Percentiles rank a stretch among this genome's conserved stretches.
Evolutionary conservation across 2,888 invertebrate genomes (phyloP).

Genomic region (Gandaritis pyraliata): DNA sequence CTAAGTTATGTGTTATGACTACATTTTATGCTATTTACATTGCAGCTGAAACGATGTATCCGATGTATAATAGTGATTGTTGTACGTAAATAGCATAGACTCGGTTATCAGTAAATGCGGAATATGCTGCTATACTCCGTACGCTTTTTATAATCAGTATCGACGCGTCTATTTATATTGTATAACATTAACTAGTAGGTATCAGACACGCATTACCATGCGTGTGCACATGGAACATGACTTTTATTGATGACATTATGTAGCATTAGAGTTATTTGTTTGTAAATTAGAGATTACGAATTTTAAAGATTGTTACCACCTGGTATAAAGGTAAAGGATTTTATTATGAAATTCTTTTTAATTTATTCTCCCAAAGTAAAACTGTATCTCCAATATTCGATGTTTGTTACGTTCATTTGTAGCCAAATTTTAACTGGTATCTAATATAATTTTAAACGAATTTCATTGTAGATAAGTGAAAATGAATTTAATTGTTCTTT

Average conservation of each 20-base stretch:
- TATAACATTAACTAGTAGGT: constrained; percentile 65
- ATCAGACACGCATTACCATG: constrained; percentile 40
- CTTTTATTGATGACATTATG: constrained; percentile 77
- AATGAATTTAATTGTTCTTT: constrained; percentile 68
- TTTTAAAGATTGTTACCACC: constrained; percentile 82
- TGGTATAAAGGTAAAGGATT: constrained; percentile 65
- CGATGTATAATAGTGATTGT: constrained; percentile 7
- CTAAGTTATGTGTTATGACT: constrained; percentile 55
- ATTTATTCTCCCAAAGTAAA: constrained; percentile 58
- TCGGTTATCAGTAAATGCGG: constrained; percentile 41
- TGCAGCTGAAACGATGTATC: constrained; percentile 18
- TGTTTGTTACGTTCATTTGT: constrained; percentile 74
- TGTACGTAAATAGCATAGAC: constrained; percentile 30
- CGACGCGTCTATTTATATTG: constrained; percentile 66
- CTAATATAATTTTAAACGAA: constrained; percentile 69
- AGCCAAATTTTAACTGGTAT: constrained; percentile 70
- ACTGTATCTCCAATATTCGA: constrained; percentile 65
- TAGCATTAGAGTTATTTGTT: constrained; percentile 76
- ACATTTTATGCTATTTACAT: constrained; percentile 32
- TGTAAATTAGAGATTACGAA: constrained; percentile 78
- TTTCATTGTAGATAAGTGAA: constrained; percentile 73
- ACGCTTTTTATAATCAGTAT: constrained; percentile 61
- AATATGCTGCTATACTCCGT: constrained; percentile 63
- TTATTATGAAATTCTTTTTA: constrained; percentile 60
- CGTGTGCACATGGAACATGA: constrained; percentile 66